Evolutionary conservation across 2,113 vertebrate genomes (phyloP).

Genomic region (Rutilus rutilus): DNA sequence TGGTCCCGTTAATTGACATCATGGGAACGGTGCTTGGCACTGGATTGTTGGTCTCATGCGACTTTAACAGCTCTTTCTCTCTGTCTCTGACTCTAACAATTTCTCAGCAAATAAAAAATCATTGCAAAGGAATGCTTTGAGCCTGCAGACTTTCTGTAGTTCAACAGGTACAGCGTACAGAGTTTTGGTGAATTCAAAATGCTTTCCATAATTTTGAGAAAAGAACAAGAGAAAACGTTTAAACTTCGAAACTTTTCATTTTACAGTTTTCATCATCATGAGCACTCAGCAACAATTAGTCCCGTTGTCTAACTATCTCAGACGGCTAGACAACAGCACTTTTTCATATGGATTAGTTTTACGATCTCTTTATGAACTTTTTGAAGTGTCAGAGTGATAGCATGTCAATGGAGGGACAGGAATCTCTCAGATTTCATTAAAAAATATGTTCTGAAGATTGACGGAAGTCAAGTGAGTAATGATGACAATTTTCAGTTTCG

Average conservation of each 20-base stretch:
- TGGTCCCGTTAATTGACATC: slow-evolving; percentile 4
- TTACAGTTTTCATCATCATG: not conserved
- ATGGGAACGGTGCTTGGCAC: not conserved
- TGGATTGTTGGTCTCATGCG: not conserved
- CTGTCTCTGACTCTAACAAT: slow-evolving; percentile 35
- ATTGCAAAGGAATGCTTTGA: slow-evolving; percentile 12
- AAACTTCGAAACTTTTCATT: too few species aligned
- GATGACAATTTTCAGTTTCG: too few species aligned
- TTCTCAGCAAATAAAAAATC: not conserved
- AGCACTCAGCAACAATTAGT: not conserved
- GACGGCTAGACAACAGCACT: not conserved
- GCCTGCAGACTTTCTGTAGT: not conserved
- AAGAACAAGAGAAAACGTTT: not conserved
- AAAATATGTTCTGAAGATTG: too few species aligned
- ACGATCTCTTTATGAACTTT: too few species aligned
- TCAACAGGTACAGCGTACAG: slow-evolving; percentile 40
- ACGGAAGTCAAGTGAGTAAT: too few species aligned
- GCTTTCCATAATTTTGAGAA: not conserved
- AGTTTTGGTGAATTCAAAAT: not conserved
- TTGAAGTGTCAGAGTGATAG: too few species aligned
- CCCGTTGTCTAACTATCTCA: not conserved
- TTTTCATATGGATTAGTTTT: too few species aligned
- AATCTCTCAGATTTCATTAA: too few species aligned
- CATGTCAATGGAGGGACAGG: too few species aligned
- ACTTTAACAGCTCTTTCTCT: not conserved